Conservation (phyloP, 2,888 invertebrate species). For the Clanis bilineata region DNA sequence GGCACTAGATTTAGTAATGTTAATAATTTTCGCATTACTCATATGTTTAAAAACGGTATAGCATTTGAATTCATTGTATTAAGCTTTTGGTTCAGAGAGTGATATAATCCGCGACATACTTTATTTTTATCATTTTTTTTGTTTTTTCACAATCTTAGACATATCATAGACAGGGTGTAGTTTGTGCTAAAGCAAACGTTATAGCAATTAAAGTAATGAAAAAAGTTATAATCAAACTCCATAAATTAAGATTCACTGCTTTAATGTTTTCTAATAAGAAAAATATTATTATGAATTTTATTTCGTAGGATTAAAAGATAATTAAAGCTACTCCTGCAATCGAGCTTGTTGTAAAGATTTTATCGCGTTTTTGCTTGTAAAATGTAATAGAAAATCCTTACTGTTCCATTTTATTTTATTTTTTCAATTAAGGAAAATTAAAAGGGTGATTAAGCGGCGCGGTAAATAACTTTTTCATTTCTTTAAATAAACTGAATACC, state of each 20-base stretch:
- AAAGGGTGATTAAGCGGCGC: background rate
- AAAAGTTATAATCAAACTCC: background rate
- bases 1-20: too few relatives aligned
- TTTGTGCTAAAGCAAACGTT: background rate
- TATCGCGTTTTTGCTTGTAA: background rate
- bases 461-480: background rate
- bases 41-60: too few relatives aligned
- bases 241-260: background rate
- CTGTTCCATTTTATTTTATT: background rate
- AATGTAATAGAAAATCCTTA: background rate
- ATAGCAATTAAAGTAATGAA: background rate
- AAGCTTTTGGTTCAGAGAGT: too few relatives aligned
- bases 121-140: too few relatives aligned
- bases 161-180: too few relatives aligned
- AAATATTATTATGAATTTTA: background rate
- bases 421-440: slow-evolving; percentile 6
- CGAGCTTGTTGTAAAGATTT: background rate
- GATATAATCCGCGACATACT: too few relatives aligned
- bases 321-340: background rate
- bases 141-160: too few relatives aligned
- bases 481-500: background rate
- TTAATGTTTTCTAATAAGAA: background rate
- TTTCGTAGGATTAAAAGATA: background rate
- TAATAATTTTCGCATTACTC: too few relatives aligned
- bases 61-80: too few relatives aligned